These are phyloP conservation scores for Drosophila gunungcola DNA, from an alignment of 1,140 invertebrate species.

Conservation along the genomic window DNA sequence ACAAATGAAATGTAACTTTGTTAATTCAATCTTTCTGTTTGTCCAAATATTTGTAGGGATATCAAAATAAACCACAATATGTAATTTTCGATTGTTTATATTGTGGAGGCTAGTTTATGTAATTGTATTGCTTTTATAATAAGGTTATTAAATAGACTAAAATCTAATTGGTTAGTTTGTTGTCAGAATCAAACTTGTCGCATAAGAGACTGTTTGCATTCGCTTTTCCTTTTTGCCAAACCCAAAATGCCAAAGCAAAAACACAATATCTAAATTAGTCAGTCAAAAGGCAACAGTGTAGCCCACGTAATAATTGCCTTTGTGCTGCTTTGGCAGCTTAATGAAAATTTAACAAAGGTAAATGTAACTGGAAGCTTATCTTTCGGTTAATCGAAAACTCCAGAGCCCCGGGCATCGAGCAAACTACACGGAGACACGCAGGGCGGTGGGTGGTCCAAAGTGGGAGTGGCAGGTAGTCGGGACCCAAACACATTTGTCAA, in stretches of 20 bases:
- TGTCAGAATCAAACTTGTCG: slow-evolving; percentile 12
- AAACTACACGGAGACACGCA: slow-evolving; percentile 61
- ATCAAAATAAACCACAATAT: neutral
- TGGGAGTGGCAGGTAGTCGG: slow-evolving; percentile 24
- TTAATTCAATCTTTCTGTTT: too few species aligned
- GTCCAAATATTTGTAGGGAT: too few species aligned
- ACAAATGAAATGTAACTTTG: too few species aligned
- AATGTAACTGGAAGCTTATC: slow-evolving; percentile 55
- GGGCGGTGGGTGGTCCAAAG: neutral
- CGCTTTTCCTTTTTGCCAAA: slow-evolving; percentile 2
- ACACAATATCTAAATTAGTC: slow-evolving; percentile 55
- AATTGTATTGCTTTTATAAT: neutral
- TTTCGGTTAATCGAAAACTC: slow-evolving; percentile 64
- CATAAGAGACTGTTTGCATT: slow-evolving; percentile 3
- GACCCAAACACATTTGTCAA: slow-evolving; percentile 68
- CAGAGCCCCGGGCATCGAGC: slow-evolving; percentile 34
- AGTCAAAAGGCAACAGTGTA: slow-evolving; percentile 33
- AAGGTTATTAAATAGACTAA: neutral
- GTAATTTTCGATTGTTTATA: neutral
- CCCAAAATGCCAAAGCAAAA: slow-evolving; percentile 14
- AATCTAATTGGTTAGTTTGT: slow-evolving; percentile 17
- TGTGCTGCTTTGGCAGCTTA: slow-evolving; percentile 42
- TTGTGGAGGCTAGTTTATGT: neutral
- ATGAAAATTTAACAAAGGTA: slow-evolving; percentile 63
- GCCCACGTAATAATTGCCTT: slow-evolving; percentile 52